Conservation (phyloP, 1,140 invertebrate species). For the Brachionus sp. region DNA sequence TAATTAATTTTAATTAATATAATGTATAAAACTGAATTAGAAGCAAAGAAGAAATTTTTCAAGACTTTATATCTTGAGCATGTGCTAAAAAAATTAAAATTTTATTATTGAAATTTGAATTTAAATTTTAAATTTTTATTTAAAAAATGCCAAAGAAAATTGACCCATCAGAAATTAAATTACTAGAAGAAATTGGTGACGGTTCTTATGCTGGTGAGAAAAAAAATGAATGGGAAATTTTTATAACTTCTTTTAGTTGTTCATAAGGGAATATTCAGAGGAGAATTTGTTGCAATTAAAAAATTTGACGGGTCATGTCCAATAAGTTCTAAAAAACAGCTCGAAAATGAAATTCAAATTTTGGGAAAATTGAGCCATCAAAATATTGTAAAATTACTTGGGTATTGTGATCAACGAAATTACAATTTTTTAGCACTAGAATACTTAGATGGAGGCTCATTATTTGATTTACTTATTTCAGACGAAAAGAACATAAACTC, state of each 20-base stretch:
- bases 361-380: not conserved
- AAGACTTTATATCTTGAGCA: not conserved
- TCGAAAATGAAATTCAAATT: not conserved
- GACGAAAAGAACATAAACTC: not conserved
- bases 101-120: not conserved
- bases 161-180: not conserved
- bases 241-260: not conserved
- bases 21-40: too few relatives aligned
- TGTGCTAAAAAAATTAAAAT: not conserved
- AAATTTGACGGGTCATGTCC: slow-evolving; percentile 13
- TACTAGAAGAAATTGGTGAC: not conserved
- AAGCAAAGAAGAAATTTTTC: not conserved
- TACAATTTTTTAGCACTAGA: not conserved
- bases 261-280: not conserved
- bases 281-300: not conserved
- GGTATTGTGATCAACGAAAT: not conserved
- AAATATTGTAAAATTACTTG: slow-evolving; percentile 30
- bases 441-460: not conserved
- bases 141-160: not conserved
- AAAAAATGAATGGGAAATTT: not conserved
- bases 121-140: not conserved
- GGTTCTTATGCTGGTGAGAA: not conserved
- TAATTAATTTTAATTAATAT: too few relatives aligned
- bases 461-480: not conserved
- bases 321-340: not conserved